These are phyloP conservation scores for Lophius americanus DNA, from an alignment of 2,797 vertebrate genomes.

Conservation along the genomic window DNA sequence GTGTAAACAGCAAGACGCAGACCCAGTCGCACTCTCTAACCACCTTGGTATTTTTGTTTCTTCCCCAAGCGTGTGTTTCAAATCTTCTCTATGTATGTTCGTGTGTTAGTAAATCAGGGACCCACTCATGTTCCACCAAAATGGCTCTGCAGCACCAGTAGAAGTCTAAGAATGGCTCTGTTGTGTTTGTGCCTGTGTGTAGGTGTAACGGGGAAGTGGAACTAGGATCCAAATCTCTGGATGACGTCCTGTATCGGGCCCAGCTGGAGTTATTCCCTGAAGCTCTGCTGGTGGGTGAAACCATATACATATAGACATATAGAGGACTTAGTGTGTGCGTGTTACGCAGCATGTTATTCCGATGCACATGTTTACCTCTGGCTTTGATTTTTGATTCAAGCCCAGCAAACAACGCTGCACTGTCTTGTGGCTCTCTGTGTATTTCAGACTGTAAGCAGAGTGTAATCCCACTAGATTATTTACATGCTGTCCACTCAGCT, in stretches of 20 bases:
- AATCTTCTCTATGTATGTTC: too few relatives aligned
- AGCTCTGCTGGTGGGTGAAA: constrained; percentile 91
- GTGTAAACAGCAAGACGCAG: too few relatives aligned
- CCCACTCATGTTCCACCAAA: neutral
- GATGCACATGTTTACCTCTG: constrained; percentile 45
- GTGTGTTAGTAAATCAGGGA: too few relatives aligned
- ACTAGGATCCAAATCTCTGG: constrained; percentile 93
- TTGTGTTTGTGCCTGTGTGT: constrained; percentile 30
- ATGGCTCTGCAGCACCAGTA: too few relatives aligned
- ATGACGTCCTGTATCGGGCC: constrained; percentile 94
- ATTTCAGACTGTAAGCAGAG: constrained; percentile 48
- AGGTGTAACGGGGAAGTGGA: constrained; percentile 98
- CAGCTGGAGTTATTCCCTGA: constrained; percentile 96
- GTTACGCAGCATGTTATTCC: constrained; percentile 44
- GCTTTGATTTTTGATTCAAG: constrained; percentile 57
- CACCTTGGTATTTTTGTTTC: too few relatives aligned
- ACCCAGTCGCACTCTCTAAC: too few relatives aligned
- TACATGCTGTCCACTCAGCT: constrained; percentile 75
- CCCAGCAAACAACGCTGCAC: constrained; percentile 49
- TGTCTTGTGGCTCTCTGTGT: constrained; percentile 50
- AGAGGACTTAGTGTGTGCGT: constrained; percentile 7
- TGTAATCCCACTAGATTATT: constrained; percentile 78
- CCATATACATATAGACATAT: neutral
- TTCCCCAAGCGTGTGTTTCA: too few relatives aligned
- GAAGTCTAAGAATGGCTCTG: too few relatives aligned